Conservation (phyloP, 2,113 vertebrate genomes). For the Cryptomyrus ogoouensis region DNA sequence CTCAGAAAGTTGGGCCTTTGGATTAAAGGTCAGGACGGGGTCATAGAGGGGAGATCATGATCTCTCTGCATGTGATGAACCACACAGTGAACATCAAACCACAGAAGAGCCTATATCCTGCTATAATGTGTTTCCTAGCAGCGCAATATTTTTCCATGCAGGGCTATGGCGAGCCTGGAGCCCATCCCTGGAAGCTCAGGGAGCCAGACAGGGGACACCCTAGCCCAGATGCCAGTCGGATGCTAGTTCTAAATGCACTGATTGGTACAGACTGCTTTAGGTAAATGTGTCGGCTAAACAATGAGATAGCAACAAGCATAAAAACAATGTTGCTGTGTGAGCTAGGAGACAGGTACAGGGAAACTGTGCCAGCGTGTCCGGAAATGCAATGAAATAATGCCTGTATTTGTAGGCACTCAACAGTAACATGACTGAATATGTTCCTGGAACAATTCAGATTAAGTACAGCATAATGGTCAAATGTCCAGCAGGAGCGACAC, state of each 20-base stretch:
- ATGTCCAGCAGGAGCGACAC: not conserved
- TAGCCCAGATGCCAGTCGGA: not conserved
- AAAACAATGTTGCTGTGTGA: not conserved
- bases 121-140: not conserved
- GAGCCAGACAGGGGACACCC: not conserved
- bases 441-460: conserved; percentile 13
- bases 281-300: not conserved
- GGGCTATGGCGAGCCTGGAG: not conserved
- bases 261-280: not conserved
- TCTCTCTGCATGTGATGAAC: not conserved
- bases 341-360: not conserved
- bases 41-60: not conserved
- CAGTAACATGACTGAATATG: not conserved
- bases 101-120: not conserved
- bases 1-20: not conserved
- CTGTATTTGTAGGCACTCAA: not conserved
- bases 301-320: not conserved
- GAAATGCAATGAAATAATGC: not conserved
- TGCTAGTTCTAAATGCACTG: not conserved
- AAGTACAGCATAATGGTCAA: not conserved
- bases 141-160: not conserved
- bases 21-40: not conserved
- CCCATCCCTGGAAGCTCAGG: not conserved
- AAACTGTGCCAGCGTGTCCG: not conserved
- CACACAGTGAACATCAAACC: not conserved